These are phyloP conservation scores for Calyptommatus sinebrachiatus DNA, from an alignment of 2,113 vertebrate species.

Conservation along the genomic window DNA sequence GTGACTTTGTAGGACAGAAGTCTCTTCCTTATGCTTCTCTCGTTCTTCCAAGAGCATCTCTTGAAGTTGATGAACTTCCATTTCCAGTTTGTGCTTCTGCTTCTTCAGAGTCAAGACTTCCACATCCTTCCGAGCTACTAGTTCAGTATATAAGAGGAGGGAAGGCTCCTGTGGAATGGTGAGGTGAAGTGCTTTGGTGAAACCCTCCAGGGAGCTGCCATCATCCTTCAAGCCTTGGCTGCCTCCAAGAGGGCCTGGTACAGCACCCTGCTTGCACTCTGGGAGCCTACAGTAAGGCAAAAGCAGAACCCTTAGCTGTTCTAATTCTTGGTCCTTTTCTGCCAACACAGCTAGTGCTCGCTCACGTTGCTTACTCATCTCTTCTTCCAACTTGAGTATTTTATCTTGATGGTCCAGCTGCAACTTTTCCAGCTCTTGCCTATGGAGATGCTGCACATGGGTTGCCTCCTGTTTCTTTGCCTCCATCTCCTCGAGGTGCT, in stretches of 20 bases:
- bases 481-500: conserved; percentile 72
- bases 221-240: accelerated
- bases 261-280: conserved; percentile 19
- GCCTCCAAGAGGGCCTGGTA: not conserved
- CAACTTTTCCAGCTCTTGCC: conserved; percentile 79
- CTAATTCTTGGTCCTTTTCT: conserved; percentile 90
- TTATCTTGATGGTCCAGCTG: conserved; percentile 78
- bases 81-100: conserved; percentile 81
- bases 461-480: conserved; percentile 67
- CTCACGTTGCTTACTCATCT: conserved; percentile 90
- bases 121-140: conserved; percentile 88
- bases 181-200: conserved; percentile 75
- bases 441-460: conserved; percentile 76
- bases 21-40: conserved; percentile 79
- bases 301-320: conserved; percentile 72
- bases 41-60: conserved; percentile 71
- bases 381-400: conserved; percentile 81
- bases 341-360: conserved; percentile 86
- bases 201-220: conserved; percentile 40
- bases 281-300: conserved; percentile 39
- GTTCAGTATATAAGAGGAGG: conserved; percentile 88
- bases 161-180: conserved; percentile 74
- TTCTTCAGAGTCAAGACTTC: conserved; percentile 78
- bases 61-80: conserved; percentile 78
- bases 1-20: conserved; percentile 54